A percentile compares a stretch with the other conserved stretches of the same genome.
These are phyloP conservation scores for Porites cylindrica DNA, from an alignment of 92 coral and sea anemone genomes.

Conservation along the genomic window DNA sequence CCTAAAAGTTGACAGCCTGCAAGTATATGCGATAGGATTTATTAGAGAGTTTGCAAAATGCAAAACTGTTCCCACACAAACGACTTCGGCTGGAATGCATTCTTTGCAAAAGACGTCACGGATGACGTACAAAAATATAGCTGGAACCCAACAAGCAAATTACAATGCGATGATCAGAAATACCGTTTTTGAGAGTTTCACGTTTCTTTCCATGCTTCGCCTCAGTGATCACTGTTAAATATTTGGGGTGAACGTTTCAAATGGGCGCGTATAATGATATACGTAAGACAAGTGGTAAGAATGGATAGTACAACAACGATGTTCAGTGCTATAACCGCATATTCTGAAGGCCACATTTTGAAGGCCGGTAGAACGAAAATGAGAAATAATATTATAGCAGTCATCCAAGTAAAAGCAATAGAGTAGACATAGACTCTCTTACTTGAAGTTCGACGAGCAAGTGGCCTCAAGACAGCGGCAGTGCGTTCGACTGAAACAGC, in stretches of 20 bases:
- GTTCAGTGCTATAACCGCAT: neutral
- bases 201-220: neutral
- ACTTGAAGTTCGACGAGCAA: constrained; percentile 11
- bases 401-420: neutral
- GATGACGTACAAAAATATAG: neutral
- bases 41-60: neutral
- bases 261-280: neutral
- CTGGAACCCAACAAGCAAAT: neutral
- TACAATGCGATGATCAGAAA: neutral
- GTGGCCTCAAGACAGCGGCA: neutral
- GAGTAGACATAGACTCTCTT: neutral
- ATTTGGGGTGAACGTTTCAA: neutral
- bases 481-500: neutral
- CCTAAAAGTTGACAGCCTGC: neutral
- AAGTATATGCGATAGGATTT: neutral
- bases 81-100: neutral
- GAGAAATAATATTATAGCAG: neutral
- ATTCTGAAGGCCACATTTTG: neutral
- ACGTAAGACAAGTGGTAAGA: neutral
- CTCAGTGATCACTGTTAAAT: neutral
- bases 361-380: neutral
- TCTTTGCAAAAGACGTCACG: neutral
- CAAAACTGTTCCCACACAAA: neutral
- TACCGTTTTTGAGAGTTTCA: constrained; percentile 7
- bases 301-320: neutral